Evolutionary conservation across 2,888 invertebrate species (phyloP).

Genomic region (Sinelater perroti): DNA sequence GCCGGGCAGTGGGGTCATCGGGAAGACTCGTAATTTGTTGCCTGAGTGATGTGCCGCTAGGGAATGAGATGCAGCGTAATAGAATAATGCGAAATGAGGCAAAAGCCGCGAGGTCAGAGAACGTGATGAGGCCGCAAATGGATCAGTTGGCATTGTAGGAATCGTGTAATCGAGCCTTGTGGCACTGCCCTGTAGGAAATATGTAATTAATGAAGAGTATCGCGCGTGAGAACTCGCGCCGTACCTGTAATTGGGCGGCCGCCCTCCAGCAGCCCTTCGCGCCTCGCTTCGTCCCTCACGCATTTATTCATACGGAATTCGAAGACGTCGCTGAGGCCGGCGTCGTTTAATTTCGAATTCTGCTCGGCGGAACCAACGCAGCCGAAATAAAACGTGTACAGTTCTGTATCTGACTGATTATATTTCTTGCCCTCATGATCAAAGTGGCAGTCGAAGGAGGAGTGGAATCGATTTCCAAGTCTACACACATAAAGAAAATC

Average conservation of each 20-base stretch:
- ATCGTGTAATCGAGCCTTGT: constrained; percentile 53
- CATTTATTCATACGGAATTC: too few species aligned
- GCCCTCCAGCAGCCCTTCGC: not conserved
- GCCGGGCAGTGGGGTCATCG: constrained; percentile 34
- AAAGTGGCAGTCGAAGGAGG: too few species aligned
- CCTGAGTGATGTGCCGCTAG: constrained; percentile 49
- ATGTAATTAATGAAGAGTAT: constrained; percentile 52
- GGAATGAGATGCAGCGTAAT: constrained; percentile 48
- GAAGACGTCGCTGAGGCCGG: too few species aligned
- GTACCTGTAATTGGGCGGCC: constrained; percentile 22
- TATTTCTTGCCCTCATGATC: too few species aligned
- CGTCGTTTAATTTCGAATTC: too few species aligned
- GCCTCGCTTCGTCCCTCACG: constrained; percentile 1
- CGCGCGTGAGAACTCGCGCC: constrained; percentile 48
- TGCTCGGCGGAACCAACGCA: too few species aligned
- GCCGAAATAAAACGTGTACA: too few species aligned
- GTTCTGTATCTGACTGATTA: too few species aligned
- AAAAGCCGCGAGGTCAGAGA: constrained; percentile 48
- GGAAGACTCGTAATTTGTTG: constrained; percentile 43
- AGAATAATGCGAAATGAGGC: constrained; percentile 53
- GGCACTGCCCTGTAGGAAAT: constrained; percentile 47
- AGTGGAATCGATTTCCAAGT: too few species aligned
- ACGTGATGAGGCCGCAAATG: constrained; percentile 45
- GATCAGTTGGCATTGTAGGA: constrained; percentile 51
- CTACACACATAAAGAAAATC: too few species aligned